phyloP scores from a whole-genome alignment of 2,888 invertebrate genomes.

The Melanophora roralis region DNA sequence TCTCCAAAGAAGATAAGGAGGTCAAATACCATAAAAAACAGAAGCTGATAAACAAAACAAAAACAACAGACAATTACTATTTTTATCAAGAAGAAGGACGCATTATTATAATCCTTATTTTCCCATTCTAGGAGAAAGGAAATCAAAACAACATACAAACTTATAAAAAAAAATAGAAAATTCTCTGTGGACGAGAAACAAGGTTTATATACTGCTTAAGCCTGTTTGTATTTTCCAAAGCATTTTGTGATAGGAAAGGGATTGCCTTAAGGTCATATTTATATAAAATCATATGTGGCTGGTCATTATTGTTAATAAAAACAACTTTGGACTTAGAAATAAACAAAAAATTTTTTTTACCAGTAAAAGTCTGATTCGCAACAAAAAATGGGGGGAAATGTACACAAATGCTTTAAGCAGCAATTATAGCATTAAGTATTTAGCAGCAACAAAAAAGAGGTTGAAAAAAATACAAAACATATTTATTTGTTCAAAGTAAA shows the following conservation, averaged over 20 bases:
- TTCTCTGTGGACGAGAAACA: not conserved
- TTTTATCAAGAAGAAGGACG: not conserved
- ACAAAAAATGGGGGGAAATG: not conserved
- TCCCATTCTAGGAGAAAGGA: not conserved
- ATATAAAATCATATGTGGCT: constrained; percentile 44
- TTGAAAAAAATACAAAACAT: too few species aligned
- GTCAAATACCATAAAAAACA: constrained; percentile 14
- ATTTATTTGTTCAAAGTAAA: not conserved
- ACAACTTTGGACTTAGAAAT: not conserved
- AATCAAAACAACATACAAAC: not conserved
- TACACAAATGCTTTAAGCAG: constrained; percentile 36
- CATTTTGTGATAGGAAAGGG: constrained; percentile 2
- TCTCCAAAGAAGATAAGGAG: not conserved
- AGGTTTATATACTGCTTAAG: constrained; percentile 11
- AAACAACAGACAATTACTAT: constrained; percentile 1
- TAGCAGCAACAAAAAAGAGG: constrained; percentile 15
- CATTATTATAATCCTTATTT: not conserved
- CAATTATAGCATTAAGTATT: constrained; percentile 53
- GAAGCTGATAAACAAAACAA: constrained; percentile 22
- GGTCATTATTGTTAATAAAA: constrained; percentile 31
- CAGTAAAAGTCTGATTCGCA: not conserved
- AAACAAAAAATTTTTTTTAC: constrained; percentile 20
- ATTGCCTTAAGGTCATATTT: constrained; percentile 50
- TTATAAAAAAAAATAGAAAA: not conserved
- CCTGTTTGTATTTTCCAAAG: not conserved